Conservation (phyloP, 2,113 vertebrate species). For the Plestiodon gilberti region DNA sequence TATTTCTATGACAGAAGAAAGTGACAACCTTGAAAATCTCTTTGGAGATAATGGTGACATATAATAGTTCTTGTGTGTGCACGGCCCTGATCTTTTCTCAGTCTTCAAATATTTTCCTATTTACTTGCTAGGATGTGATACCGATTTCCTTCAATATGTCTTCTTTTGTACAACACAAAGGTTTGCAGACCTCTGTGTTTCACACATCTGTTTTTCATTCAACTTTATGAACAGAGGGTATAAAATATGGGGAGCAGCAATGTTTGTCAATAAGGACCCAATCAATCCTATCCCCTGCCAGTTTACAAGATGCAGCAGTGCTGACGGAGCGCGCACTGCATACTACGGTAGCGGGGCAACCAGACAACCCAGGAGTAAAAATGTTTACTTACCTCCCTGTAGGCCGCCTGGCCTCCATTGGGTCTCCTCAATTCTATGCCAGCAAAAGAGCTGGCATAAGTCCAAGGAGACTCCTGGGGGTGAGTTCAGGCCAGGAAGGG, state of each 20-base stretch:
- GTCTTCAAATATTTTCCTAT: conserved; percentile 72
- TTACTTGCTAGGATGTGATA: conserved; percentile 64
- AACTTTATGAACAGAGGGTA: conserved; percentile 64
- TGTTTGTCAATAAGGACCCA: conserved; percentile 41
- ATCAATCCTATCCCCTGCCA: no score
- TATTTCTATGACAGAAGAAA: conserved; percentile 33
- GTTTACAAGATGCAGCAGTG: no score
- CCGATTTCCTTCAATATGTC: conserved; percentile 66
- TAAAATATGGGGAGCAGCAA: conserved; percentile 57
- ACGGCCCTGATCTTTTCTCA: conserved; percentile 69
- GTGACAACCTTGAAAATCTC: not conserved
- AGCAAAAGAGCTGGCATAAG: no score
- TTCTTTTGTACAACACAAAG: conserved; percentile 50
- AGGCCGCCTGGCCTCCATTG: no score
- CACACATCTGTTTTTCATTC: conserved; percentile 74
- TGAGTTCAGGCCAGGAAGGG: no score
- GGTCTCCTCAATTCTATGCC: no score
- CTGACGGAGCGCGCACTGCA: no score
- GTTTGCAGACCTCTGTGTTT: conserved; percentile 57
- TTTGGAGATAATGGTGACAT: no score
- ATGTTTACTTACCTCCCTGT: no score
- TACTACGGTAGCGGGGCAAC: no score
- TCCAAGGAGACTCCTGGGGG: no score
- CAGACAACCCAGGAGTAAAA: no score
- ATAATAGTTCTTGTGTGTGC: conserved; percentile 29